Conservation (phyloP, 2,797 vertebrate genomes). For the Leucoraja ocellata region DNA sequence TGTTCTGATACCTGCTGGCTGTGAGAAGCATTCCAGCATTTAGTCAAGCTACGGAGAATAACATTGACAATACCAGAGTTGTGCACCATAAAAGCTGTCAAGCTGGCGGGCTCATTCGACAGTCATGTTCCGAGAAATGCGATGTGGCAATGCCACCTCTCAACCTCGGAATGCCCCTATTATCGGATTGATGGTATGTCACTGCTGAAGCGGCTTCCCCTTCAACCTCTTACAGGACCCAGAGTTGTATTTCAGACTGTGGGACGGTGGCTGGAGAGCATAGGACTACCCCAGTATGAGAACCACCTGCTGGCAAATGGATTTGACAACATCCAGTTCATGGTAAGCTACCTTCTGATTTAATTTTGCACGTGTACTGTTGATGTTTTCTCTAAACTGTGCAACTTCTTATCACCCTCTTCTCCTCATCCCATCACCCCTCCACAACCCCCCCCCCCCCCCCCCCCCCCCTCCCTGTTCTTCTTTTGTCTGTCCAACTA, state of each 20-base stretch:
- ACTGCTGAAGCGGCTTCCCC: constrained; percentile 95
- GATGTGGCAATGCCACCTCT: constrained; percentile 99
- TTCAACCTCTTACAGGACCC: constrained; percentile 97
- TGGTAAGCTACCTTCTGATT: constrained; percentile 71
- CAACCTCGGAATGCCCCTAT: constrained; percentile 95
- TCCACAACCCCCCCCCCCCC: too few species aligned
- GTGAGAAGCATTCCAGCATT: constrained; percentile 28
- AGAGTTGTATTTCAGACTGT: constrained; percentile 91
- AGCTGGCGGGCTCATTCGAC: constrained; percentile 97
- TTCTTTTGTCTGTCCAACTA: constrained; percentile 58
- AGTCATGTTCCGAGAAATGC: constrained; percentile 93
- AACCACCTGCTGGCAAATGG: constrained; percentile 98
- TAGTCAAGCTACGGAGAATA: constrained; percentile 35
- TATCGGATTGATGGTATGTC: constrained; percentile 97
- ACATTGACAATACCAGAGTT: neutral
- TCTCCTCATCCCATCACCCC: neutral
- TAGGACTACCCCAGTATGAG: constrained; percentile 96
- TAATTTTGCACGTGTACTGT: constrained; percentile 24
- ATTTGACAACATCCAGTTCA: constrained; percentile 96
- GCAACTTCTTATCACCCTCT: neutral
- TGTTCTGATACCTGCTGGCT: constrained; percentile 28
- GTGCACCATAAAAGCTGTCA: constrained; percentile 60
- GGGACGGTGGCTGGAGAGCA: constrained; percentile 96
- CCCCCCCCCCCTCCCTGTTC: constrained; percentile 45
- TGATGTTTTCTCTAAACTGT: constrained; percentile 25